Percentiles rank a stretch among this genome's conserved stretches.
phyloP scores from a whole-genome alignment of 2,888 invertebrate genomes.

The Pristionchus japonicus region DNA sequence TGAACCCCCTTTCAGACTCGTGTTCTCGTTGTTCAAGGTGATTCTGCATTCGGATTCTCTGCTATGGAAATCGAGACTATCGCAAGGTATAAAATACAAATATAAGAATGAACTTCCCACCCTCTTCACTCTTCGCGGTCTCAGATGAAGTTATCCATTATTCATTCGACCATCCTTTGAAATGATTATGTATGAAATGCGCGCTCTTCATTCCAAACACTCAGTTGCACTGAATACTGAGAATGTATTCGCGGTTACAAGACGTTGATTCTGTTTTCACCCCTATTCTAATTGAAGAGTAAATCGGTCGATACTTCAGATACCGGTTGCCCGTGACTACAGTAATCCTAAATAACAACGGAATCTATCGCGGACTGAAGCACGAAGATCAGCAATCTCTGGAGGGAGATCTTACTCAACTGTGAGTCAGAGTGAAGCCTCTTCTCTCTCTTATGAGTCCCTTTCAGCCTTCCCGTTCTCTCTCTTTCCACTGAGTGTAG shows the following conservation, averaged over 20 bases:
- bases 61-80: conserved; percentile 98
- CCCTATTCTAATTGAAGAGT: too few species aligned
- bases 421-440: too few species aligned
- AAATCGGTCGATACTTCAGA: conserved; percentile 80
- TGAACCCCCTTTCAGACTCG: background rate
- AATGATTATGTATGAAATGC: too few species aligned
- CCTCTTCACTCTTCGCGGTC: conserved; percentile 91
- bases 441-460: too few species aligned
- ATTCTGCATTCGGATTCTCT: conserved; percentile 97
- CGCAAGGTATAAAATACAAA: conserved; percentile 80
- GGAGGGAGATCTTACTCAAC: conserved; percentile 83
- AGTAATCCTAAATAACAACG: conserved; percentile 94
- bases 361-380: conserved; percentile 91
- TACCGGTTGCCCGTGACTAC: conserved; percentile 92
- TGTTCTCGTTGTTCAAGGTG: conserved; percentile 94
- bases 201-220: too few species aligned
- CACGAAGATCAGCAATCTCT: conserved; percentile 84
- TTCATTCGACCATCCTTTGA: too few species aligned
- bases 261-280: too few species aligned
- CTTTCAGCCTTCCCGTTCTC: conserved; percentile 87
- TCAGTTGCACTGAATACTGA: too few species aligned
- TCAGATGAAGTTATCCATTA: too few species aligned
- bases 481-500: conserved; percentile 85
- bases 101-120: conserved; percentile 84
- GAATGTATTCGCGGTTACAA: too few species aligned